Conservation (phyloP, 2,888 invertebrate genomes). For the Nycteola revayana region DNA sequence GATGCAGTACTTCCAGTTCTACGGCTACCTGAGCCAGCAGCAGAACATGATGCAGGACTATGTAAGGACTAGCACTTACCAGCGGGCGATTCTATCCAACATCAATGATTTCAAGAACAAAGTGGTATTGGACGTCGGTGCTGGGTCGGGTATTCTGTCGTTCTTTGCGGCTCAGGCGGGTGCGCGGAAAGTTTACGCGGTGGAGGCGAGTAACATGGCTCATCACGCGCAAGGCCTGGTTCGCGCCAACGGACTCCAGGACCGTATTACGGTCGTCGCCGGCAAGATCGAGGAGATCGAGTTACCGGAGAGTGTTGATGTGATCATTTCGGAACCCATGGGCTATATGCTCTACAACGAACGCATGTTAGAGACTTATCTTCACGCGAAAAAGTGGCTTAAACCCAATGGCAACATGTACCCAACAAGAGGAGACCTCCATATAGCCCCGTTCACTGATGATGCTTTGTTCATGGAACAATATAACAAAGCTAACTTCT, state of each 20-base stretch:
- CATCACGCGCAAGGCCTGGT: slow-evolving; percentile 96
- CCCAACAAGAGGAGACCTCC: slow-evolving; percentile 97
- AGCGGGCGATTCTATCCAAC: slow-evolving; percentile 97
- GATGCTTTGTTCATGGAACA: slow-evolving; percentile 99
- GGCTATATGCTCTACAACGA: slow-evolving; percentile 99
- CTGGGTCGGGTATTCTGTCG: slow-evolving; percentile 98
- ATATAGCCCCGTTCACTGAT: slow-evolving; percentile 98
- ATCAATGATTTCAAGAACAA: slow-evolving; percentile 94
- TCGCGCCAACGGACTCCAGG: slow-evolving; percentile 92
- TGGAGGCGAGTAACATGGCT: slow-evolving; percentile 99
- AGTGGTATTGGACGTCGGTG: slow-evolving; percentile 98
- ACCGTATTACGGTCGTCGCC: slow-evolving; percentile 94
- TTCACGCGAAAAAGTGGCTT: slow-evolving; percentile 99
- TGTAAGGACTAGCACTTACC: slow-evolving; percentile 98
- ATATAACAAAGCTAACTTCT: slow-evolving; percentile 99
- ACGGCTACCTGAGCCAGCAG: slow-evolving; percentile 99
- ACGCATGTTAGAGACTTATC: slow-evolving; percentile 98
- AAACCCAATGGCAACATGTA: slow-evolving; percentile 97
- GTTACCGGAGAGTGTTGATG: slow-evolving; percentile 96
- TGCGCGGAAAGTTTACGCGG: slow-evolving; percentile 97
- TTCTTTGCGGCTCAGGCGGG: slow-evolving; percentile 99
- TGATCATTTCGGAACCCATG: slow-evolving; percentile 99
- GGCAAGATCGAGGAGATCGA: slow-evolving; percentile 99
- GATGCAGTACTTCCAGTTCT: slow-evolving; percentile 99
- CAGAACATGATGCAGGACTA: slow-evolving; percentile 99